Conservation (phyloP, 1,140 invertebrate species). For the Drosophila azteca region DNA sequence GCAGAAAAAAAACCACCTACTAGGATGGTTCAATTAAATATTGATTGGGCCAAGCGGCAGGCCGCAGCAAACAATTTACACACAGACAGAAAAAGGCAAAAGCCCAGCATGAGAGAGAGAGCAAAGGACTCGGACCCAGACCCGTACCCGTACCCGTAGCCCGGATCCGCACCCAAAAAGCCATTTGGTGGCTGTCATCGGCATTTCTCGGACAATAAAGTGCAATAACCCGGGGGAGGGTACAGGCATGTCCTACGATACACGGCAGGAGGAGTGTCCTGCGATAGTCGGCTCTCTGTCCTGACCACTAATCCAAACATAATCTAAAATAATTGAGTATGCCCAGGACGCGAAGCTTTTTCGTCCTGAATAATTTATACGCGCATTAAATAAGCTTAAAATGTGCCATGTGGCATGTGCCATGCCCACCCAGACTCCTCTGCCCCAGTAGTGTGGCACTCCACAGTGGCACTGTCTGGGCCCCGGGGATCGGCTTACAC, state of each 20-base stretch:
- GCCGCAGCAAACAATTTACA: slow-evolving; percentile 9
- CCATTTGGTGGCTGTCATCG: slow-evolving; percentile 45
- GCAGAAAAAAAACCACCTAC: slow-evolving; percentile 17
- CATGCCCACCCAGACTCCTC: slow-evolving; percentile 11
- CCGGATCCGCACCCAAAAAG: slow-evolving; percentile 5
- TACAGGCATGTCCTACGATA: slow-evolving; percentile 3
- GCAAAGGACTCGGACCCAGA: slow-evolving; percentile 20
- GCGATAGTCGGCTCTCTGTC: slow-evolving; percentile 4
- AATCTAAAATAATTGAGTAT: slow-evolving; percentile 82
- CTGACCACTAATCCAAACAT: slow-evolving; percentile 80
- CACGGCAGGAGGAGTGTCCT: no score
- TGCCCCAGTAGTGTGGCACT: background rate
- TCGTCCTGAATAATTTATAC: slow-evolving; percentile 72
- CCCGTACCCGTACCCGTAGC: background rate
- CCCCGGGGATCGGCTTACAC: slow-evolving; percentile 50
- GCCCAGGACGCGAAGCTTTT: slow-evolving; percentile 48
- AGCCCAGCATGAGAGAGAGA: slow-evolving; percentile 1
- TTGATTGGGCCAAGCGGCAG: slow-evolving; percentile 57
- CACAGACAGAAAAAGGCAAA: slow-evolving; percentile 35
- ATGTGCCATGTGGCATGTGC: slow-evolving; percentile 31
- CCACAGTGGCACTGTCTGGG: slow-evolving; percentile 44
- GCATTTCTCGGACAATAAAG: slow-evolving; percentile 57
- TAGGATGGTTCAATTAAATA: slow-evolving; percentile 78
- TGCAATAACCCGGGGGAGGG: slow-evolving; percentile 65
- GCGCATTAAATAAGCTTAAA: slow-evolving; percentile 78